These are phyloP conservation scores for Cirrhinus mrigala DNA, from an alignment of 2,797 vertebrate genomes.

Conservation along the genomic window DNA sequence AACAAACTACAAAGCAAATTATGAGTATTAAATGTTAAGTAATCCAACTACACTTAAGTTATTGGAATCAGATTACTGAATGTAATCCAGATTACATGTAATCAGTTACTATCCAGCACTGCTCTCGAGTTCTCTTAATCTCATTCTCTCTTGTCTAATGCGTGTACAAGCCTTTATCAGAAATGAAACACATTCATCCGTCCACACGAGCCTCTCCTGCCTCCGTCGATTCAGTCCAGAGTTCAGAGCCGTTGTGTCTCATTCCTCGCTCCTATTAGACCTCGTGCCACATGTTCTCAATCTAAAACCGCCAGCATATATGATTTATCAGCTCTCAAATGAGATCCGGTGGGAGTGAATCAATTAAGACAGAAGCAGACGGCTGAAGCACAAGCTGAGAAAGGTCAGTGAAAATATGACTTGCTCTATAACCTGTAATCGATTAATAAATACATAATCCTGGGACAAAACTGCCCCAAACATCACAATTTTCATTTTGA, in stretches of 20 bases:
- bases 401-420: constrained; percentile 5
- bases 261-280: constrained; percentile 65
- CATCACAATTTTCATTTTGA: neutral
- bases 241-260: constrained; percentile 9
- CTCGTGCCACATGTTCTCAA: constrained; percentile 68
- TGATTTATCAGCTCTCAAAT: constrained; percentile 69
- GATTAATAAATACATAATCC: neutral
- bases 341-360: constrained; percentile 68
- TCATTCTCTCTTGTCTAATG: neutral
- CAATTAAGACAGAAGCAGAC: constrained; percentile 70
- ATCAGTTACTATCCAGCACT: neutral
- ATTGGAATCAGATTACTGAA: no score
- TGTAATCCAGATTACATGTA: neutral
- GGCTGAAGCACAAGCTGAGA: constrained; percentile 58
- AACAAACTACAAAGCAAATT: neutral
- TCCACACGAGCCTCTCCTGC: neutral
- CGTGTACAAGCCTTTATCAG: neutral
- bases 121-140: neutral
- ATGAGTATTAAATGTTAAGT: neutral
- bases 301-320: constrained; percentile 56
- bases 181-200: neutral
- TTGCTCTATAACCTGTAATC: neutral
- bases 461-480: neutral
- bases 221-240: neutral
- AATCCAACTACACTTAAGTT: neutral